phyloP scores from a whole-genome alignment of 2,797 vertebrate genomes.

The Taenioides sp. region DNA sequence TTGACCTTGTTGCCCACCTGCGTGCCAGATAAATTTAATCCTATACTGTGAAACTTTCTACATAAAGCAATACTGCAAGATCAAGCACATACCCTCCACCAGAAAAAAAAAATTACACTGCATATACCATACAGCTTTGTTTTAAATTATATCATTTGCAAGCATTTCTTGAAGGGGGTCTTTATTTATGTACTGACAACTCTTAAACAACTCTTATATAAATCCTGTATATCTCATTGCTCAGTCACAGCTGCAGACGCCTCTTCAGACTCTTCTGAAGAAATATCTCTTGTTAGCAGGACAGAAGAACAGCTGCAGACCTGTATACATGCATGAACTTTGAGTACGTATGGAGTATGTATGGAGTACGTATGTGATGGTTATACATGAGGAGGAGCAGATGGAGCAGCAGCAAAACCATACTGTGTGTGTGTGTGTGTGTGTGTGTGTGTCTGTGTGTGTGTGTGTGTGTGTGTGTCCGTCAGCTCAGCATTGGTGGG shows the following conservation, averaged over 20 bases:
- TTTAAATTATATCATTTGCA: neutral
- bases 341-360: conserved; percentile 10
- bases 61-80: neutral
- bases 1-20: too few species aligned
- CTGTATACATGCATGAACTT: neutral
- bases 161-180: neutral
- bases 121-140: neutral
- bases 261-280: neutral
- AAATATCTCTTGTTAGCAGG: neutral
- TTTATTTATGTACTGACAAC: too few species aligned
- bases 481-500: too few species aligned
- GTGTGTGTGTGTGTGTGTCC: too few species aligned
- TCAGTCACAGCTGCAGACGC: neutral
- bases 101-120: too few species aligned
- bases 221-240: neutral
- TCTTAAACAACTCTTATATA: too few species aligned
- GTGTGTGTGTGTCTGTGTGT: too few species aligned
- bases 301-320: conserved; percentile 5
- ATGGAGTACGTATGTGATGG: conserved; percentile 46
- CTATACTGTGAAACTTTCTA: neutral
- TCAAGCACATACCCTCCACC: neutral
- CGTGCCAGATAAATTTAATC: too few species aligned
- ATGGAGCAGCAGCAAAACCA: conserved; percentile 96
- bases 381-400: conserved; percentile 79
- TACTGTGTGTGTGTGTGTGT: too few species aligned